Base-by-base conservation (phyloP, 2,797 vertebrate species). In the Cheirogaleus major region DNA sequence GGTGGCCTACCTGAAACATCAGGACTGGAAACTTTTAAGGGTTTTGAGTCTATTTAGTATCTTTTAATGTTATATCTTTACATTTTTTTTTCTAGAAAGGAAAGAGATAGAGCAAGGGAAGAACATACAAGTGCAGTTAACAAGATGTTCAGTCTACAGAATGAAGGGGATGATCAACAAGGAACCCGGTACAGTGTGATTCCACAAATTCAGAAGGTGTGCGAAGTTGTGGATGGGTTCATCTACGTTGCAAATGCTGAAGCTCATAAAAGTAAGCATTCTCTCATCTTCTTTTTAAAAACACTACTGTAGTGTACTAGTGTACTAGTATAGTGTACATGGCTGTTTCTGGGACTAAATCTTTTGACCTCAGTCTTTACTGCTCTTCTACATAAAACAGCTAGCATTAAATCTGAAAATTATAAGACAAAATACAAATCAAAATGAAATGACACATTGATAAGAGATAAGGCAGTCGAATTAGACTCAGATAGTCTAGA, bases 221-320 rank as follows among this genome's bases (percentile, higher is more conserved):
- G 99, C 92, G 98, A 99, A 97, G 98, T 99, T 57, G 99, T 99
- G 78, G 99, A 99, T 93, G 99, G 99, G 57, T 99, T 99, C 98
- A 99, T 99, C 98, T 99, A 99, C 72, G 99, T 99, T 67, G 99
- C 99, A 85, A 99, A 99, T 96, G 99, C 99, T 35, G 99, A 99
- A 98, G 97, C 98, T 78, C 98, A 98, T 22, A 99, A 97, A 98
- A 99, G 99, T 99, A 98, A 98, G 98, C 1, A 11, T 85, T 89
- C 14, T 97, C 35, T 94, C 89, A 61, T 50, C 45, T 95, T 75
- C 25, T 35, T 94, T 73, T 63, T 48, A 78, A 89, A 89, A 94
- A 6, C 52, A 8, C 57, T 82, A 93, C 81, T 9, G 55, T 57
- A 10, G 55, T 57, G 9, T 55, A 55, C 52, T 52, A 52, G 18